A percentile compares a stretch with the other conserved stretches of the same genome.
phyloP scores from a whole-genome alignment of 2,797 vertebrate genomes.

The Nothura maculosa region DNA sequence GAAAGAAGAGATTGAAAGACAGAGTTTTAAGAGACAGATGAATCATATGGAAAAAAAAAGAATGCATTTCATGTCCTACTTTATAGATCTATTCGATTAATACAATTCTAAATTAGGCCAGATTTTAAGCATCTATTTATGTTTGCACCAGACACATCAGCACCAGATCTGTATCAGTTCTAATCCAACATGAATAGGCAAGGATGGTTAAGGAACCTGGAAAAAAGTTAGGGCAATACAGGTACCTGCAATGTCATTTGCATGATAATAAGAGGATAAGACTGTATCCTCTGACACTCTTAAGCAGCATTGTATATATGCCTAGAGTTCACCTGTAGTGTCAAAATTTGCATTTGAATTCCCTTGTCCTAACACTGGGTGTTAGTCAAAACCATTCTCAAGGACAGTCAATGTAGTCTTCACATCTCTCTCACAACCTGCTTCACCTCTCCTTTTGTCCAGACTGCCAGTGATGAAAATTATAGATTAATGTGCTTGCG shows the following conservation, averaged over 20 bases:
- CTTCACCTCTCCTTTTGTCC: not conserved
- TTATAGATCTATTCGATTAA: not conserved
- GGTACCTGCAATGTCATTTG: not conserved
- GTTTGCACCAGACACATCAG: not conserved
- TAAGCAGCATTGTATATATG: not conserved
- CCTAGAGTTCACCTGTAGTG: not conserved
- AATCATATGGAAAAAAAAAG: not conserved
- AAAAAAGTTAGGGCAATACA: not conserved
- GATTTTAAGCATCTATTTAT: not conserved
- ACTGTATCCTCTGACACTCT: not conserved
- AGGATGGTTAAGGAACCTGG: fast-evolving
- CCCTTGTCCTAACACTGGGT: not conserved
- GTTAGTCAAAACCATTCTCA: not conserved
- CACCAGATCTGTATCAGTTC: not conserved
- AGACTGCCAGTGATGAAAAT: not conserved
- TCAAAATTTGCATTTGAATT: not conserved
- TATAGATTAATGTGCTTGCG: not conserved
- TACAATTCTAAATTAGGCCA: not conserved
- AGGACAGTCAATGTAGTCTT: not conserved
- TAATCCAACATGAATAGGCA: not conserved
- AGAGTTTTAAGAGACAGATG: not conserved
- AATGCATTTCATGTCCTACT: not conserved
- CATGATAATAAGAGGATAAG: not conserved
- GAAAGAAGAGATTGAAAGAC: not conserved
- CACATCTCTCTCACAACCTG: not conserved